Base-by-base conservation (phyloP, 2,797 vertebrate species). In the Phrynocephalus guinanensis region DNA sequence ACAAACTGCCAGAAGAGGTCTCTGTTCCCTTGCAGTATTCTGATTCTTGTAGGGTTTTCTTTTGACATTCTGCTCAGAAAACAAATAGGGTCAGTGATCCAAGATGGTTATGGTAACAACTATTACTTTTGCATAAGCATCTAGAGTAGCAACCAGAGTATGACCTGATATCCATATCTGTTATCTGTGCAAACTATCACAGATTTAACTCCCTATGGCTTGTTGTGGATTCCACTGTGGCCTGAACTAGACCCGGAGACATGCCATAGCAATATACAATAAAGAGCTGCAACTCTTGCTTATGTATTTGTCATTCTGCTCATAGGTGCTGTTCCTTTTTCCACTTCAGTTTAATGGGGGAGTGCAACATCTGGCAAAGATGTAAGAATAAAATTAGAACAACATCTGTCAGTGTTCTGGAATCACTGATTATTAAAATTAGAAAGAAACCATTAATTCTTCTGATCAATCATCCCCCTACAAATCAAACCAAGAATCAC, bases 1-100 rank as follows among this genome's bases (percentile, higher is more conserved):
- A 1, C 1, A 68, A 38, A 68, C 77, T 73, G 77, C 96, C 95
- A 6, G 95, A 93, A 96, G 96, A 87, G 95, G 96, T 93, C 96
- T 93, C 96, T 88, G 88, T 95, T 91, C 76, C 79, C 96, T 95
- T 92, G 30, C 87, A 73, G 91, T 83, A 63, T 15, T 76, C 60
- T 52, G 16, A 18, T 38, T 2, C 0, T 79, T 50, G 38, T 83
- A 48, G 70, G 1, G 67, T 44, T 79, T 88, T 44, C 75, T 48
- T 70, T 52, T 15, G 16, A 38, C n/a, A 38, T 13, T n/a, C 30
- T 79, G 30, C 66, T 87, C 30, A 3, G 44, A n/a, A 44, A 20
- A 28, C 50, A 67, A 75, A 68, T 38, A 80, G 48, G 30, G 68
- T 30, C 77, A 85, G 44, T 56, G 9, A 89, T 2, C 52, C 0